Evolutionary conservation across 1,140 invertebrate species (phyloP).

Genomic region (Drosophila triauraria): DNA sequence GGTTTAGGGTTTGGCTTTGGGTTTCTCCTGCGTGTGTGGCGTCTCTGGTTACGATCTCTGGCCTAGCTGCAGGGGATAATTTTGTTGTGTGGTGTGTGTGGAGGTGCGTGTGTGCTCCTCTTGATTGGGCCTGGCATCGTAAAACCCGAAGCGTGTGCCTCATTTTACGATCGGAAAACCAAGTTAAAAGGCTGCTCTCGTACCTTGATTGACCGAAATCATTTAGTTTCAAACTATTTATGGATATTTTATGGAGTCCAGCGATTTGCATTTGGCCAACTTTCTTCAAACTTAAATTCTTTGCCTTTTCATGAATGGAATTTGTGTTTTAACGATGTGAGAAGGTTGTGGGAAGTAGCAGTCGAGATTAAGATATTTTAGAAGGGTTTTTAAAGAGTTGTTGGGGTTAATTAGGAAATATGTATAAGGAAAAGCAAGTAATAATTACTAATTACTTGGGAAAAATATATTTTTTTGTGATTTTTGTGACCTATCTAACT

Average conservation of each 20-base stretch:
- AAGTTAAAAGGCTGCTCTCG: conserved; percentile 8
- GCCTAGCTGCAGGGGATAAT: conserved; percentile 35
- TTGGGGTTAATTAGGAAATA: background rate
- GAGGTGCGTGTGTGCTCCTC: background rate
- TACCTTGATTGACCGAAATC: conserved; percentile 49
- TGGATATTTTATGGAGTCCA: conserved; percentile 40
- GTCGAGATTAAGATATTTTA: conserved; percentile 21
- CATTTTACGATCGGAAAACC: conserved; percentile 35
- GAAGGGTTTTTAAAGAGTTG: background rate
- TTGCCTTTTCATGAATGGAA: conserved; percentile 25
- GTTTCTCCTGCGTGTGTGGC: conserved; percentile 28
- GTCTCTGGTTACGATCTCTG: conserved; percentile 17
- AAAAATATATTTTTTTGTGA: background rate
- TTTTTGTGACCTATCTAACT: conserved; percentile 17
- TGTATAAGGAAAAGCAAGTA: background rate
- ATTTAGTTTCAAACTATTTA: conserved; percentile 53
- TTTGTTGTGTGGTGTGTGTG: conserved; percentile 11
- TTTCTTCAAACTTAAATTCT: conserved; percentile 18
- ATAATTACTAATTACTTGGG: background rate
- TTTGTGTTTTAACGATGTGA: conserved; percentile 31
- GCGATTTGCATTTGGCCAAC: conserved; percentile 52
- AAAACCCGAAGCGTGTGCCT: conserved; percentile 46
- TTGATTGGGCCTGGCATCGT: conserved; percentile 38
- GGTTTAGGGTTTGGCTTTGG: background rate
- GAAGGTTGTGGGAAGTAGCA: conserved; percentile 23